Conservation (phyloP, 2,888 invertebrate genomes). For the Drosophila neonasuta region DNA sequence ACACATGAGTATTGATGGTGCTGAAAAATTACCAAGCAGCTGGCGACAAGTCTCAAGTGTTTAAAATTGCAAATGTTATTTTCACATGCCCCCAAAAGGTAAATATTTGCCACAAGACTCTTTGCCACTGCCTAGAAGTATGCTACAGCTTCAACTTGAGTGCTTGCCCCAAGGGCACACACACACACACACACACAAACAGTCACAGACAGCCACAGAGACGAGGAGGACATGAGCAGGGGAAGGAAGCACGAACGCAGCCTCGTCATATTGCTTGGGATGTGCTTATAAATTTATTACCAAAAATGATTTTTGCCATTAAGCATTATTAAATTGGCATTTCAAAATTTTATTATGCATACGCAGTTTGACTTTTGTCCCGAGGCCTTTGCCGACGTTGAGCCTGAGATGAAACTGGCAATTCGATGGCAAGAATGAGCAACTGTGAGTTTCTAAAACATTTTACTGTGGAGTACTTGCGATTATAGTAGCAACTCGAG, state of each 20-base stretch:
- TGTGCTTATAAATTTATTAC: conserved; percentile 73
- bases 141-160: conserved; percentile 50
- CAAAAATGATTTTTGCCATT: conserved; percentile 78
- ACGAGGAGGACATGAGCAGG: conserved; percentile 5
- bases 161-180: conserved; percentile 51
- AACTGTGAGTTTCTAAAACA: not conserved
- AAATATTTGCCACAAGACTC: conserved; percentile 70
- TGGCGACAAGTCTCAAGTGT: conserved; percentile 73
- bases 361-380: conserved; percentile 63
- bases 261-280: conserved; percentile 27
- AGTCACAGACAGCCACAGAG: conserved; percentile 4
- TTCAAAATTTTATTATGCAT: conserved; percentile 67
- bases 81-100: conserved; percentile 69
- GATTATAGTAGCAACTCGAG: conserved; percentile 5
- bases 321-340: conserved; percentile 79
- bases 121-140: conserved; percentile 36
- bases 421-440: conserved; percentile 7
- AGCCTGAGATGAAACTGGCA: conserved; percentile 15
- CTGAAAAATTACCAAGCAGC: conserved; percentile 45
- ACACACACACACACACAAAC: conserved; percentile 30
- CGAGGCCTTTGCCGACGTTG: conserved; percentile 28
- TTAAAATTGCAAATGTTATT: conserved; percentile 77
- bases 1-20: conserved; percentile 31
- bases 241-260: conserved; percentile 10
- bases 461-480: not conserved